phyloP scores from a whole-genome alignment of 2,888 invertebrate genomes.

The Dicycla oo region DNA sequence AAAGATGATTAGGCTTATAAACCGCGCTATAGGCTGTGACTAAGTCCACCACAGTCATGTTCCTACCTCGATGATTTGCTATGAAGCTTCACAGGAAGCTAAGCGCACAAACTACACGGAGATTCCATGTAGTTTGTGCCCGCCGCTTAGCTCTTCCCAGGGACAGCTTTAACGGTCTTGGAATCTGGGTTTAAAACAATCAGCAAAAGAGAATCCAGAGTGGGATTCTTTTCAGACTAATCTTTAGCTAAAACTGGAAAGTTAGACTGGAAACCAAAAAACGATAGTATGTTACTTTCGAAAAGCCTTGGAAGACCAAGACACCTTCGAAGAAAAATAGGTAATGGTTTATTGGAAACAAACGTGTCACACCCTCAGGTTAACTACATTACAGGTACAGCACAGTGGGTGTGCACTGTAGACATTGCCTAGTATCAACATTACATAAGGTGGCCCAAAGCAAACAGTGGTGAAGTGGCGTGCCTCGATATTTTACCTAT shows the following conservation, averaged over 20 bases:
- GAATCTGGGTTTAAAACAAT: neutral
- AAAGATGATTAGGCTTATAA: neutral
- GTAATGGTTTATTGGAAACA: conserved; percentile 36
- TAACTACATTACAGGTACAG: conserved; percentile 46
- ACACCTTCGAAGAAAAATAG: neutral
- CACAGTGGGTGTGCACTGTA: conserved; percentile 58
- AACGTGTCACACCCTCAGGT: conserved; percentile 40
- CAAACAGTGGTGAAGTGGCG: conserved; percentile 56
- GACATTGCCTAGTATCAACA: conserved; percentile 57
- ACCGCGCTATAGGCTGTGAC: neutral
- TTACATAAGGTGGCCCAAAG: conserved; percentile 51
- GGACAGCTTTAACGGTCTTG: neutral
- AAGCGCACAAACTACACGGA: too few species aligned
- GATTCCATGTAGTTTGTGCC: too few species aligned
- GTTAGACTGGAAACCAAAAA: neutral
- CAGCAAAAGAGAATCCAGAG: neutral
- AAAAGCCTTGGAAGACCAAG: neutral
- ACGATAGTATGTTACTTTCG: neutral
- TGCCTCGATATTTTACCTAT: conserved; percentile 41
- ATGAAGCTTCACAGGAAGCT: too few species aligned
- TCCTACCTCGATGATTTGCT: too few species aligned
- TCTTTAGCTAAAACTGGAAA: neutral
- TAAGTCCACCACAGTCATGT: too few species aligned
- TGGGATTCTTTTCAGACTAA: neutral
- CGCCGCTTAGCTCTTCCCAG: neutral